phyloP scores from a whole-genome alignment of 2,797 vertebrate species.

The Lepus townsendii region DNA sequence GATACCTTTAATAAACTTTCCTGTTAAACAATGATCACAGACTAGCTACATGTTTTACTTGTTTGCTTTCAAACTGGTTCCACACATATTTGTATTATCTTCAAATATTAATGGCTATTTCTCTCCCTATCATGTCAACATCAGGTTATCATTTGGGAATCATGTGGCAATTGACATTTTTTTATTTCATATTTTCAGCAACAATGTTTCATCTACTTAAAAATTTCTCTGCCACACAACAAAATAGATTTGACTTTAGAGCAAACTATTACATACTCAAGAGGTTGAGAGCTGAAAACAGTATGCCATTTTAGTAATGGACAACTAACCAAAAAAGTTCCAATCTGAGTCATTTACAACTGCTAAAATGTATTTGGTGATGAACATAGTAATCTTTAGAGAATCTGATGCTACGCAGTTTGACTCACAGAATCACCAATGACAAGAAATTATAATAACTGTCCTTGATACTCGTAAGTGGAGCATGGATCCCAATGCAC shows the following conservation, averaged over 20 bases:
- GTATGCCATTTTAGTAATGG: not conserved
- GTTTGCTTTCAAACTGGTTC: not conserved
- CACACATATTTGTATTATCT: conserved; percentile 45
- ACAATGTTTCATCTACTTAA: conserved; percentile 51
- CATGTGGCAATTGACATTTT: conserved; percentile 7
- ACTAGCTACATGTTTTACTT: not conserved
- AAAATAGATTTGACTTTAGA: conserved; percentile 47
- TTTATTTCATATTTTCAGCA: conserved; percentile 64
- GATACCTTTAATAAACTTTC: not conserved
- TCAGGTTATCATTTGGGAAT: conserved; percentile 72
- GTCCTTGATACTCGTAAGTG: not conserved
- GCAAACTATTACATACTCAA: not conserved
- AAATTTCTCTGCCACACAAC: conserved; percentile 9
- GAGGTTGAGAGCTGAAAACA: not conserved
- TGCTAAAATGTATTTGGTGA: not conserved
- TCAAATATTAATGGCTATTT: conserved; percentile 5
- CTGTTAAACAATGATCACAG: not conserved
- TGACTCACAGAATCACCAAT: not conserved
- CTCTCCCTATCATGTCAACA: conserved; percentile 52
- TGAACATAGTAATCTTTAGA: not conserved
- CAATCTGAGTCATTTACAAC: not conserved
- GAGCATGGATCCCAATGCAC: not conserved
- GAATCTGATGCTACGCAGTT: not conserved
- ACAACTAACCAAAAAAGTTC: not conserved
- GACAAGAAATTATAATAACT: not conserved